Evolutionary conservation across 35 echinoderm and acorn worm genomes (phyloP).

Genomic region (Holothuria glaberrima): DNA sequence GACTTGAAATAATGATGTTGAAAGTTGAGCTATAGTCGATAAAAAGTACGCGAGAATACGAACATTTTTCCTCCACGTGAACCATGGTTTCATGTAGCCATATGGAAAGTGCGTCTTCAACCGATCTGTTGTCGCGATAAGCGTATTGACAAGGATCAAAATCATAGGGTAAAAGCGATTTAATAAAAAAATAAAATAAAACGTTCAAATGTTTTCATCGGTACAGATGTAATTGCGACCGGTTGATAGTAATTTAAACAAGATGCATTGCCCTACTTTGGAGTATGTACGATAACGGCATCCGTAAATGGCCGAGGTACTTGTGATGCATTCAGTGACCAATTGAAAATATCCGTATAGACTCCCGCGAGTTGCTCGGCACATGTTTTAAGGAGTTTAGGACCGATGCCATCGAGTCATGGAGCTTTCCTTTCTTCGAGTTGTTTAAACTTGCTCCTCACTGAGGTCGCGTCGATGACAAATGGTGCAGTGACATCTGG

Average conservation of each 20-base stretch:
- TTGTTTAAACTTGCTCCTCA: constrained; percentile 12
- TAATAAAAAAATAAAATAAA: neutral
- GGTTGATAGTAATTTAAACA: constrained; percentile 33
- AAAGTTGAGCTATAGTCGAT: neutral
- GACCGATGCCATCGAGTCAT: neutral
- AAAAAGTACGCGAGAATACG: neutral
- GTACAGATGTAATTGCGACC: constrained; percentile 19
- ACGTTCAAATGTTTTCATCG: constrained; percentile 37
- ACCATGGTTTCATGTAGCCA: constrained; percentile 3
- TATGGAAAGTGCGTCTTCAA: constrained; percentile 2
- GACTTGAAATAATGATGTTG: neutral
- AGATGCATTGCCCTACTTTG: constrained; percentile 10
- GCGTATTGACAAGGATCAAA: constrained; percentile 37
- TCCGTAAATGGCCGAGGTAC: constrained; percentile 13
- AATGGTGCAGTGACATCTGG: neutral
- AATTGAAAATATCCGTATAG: constrained; percentile 19
- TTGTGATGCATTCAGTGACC: neutral
- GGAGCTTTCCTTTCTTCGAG: constrained; percentile 1
- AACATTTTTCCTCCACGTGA: neutral
- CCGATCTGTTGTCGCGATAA: constrained; percentile 29
- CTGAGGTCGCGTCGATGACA: neutral
- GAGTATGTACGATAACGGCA: neutral
- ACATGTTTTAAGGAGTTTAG: neutral
- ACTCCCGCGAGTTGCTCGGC: constrained; percentile 20
- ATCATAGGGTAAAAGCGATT: constrained; percentile 29